Conservation (phyloP, 2,888 invertebrate species). For the Zygothrica quintamaculata region DNA sequence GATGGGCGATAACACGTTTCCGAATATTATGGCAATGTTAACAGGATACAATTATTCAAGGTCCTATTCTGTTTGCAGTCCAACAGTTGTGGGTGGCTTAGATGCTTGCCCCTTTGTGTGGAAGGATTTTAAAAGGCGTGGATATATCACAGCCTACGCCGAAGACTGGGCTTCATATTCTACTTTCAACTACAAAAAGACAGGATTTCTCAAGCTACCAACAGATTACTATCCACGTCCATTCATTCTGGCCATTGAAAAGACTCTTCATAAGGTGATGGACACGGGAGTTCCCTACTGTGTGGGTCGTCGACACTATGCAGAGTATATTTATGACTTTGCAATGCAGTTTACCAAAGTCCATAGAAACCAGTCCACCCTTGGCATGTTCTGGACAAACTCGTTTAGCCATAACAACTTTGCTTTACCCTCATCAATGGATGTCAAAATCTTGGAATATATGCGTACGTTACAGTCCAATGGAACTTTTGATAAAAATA, state of each 20-base stretch:
- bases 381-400: conserved; percentile 92
- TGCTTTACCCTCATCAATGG: conserved; percentile 88
- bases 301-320: conserved; percentile 87
- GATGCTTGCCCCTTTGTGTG: conserved; percentile 91
- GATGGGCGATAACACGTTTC: conserved; percentile 94
- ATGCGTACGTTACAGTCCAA: conserved; percentile 86
- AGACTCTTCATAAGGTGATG: conserved; percentile 84
- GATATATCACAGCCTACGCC: conserved; percentile 91
- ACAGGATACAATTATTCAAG: conserved; percentile 87
- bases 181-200: conserved; percentile 88
- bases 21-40: conserved; percentile 93
- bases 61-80: conserved; percentile 85
- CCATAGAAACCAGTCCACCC: conserved; percentile 87
- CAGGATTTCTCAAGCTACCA: conserved; percentile 90
- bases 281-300: conserved; percentile 86
- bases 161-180: conserved; percentile 90
- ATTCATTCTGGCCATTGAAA: conserved; percentile 88
- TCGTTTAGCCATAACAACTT: conserved; percentile 90
- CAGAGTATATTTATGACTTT: conserved; percentile 89
- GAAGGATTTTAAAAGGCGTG: conserved; percentile 88
- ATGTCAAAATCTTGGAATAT: conserved; percentile 86
- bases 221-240: conserved; percentile 93
- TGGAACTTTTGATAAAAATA: conserved; percentile 87
- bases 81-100: conserved; percentile 85
- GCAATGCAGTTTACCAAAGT: conserved; percentile 88